Percentiles rank a stretch among this genome's conserved stretches.
Evolutionary conservation across 1,140 invertebrate genomes (phyloP).

Genomic region (Hermatobates lingyangjiaoensis): DNA sequence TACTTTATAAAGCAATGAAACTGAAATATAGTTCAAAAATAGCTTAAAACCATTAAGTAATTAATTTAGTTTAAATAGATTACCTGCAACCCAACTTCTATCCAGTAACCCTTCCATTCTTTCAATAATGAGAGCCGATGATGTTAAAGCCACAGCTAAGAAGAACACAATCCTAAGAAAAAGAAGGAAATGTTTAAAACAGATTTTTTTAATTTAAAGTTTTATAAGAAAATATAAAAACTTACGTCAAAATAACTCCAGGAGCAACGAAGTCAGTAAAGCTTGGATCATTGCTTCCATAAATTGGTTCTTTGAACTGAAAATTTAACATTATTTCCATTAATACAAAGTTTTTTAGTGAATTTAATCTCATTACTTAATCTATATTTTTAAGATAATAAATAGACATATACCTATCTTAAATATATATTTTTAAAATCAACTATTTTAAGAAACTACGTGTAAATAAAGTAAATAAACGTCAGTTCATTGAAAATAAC

Average conservation of each 20-base stretch:
- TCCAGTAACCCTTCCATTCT: conserved; percentile 74
- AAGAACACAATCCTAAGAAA: conserved; percentile 76
- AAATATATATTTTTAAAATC: not conserved
- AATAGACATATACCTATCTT: no score
- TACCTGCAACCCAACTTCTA: conserved; percentile 61
- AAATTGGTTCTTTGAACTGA: conserved; percentile 64
- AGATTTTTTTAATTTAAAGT: not conserved
- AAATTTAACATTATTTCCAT: no score
- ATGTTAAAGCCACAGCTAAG: conserved; percentile 78
- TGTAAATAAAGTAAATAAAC: no score
- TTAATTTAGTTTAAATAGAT: no score
- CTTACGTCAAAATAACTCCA: conserved; percentile 76
- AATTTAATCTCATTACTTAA: no score
- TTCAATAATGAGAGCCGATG: conserved; percentile 76
- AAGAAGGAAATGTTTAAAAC: conserved; percentile 13
- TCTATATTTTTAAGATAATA: no score
- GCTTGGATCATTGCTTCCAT: conserved; percentile 61
- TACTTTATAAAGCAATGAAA: no score
- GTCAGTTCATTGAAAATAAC: no score
- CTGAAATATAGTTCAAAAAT: no score
- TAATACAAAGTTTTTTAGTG: conserved; percentile 8
- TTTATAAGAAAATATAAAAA: conserved; percentile 4
- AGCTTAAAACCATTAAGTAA: no score
- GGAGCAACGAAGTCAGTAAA: conserved; percentile 91
- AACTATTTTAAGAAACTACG: conserved; percentile 1